Base-by-base conservation (phyloP, 1,140 invertebrate genomes). In the Portunus trituberculatus region DNA sequence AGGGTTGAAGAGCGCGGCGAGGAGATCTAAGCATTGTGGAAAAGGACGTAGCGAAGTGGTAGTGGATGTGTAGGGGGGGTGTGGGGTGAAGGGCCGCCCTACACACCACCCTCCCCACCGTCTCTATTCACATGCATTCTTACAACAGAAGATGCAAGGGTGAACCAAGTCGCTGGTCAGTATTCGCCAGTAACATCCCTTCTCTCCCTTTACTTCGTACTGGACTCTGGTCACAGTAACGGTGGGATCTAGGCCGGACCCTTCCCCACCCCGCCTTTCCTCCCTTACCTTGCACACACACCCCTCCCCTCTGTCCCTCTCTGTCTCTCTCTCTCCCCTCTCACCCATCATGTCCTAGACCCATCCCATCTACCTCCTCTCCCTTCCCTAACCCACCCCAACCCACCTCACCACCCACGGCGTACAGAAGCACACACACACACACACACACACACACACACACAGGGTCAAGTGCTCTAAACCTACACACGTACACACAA, bases 91-190 rank as follows among this genome's bases (percentile, higher is more conserved):
- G 67, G 76, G 92, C 12, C 31, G 76, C 91, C 91, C 91, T 67
- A n/a, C 67, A 39, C 20, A 76, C 82, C 20, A 76, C 28, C 92
- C 92, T 6, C 92, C 92, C 46, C 92, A 32, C 92, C 67, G 92
- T 39, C 32, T 39, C 92, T 93, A 93, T 93, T 93, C 92, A 93
- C 92, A 76, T 93, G 92, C 92, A 93, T 93, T 93, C 92, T 93
- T 93, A 45, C 28, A 84, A 84, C 92, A 83, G 92, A 31, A 93
- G 92, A 93, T 93, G 92, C 76, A 93, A 93, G 76, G 92, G 82
- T 76, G 76, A 82, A 93, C 46, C 67, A 84, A 93, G 52, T 59
- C 91, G 92, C 82, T 93, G 76, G 92, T 83, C 92, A 93, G 92
- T 93, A 28, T 48, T 59, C 52, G 20, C 12, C 20, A 12, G 12